phyloP scores from a whole-genome alignment of 1,140 invertebrate genomes.

The Scaptomyza pallida region DNA sequence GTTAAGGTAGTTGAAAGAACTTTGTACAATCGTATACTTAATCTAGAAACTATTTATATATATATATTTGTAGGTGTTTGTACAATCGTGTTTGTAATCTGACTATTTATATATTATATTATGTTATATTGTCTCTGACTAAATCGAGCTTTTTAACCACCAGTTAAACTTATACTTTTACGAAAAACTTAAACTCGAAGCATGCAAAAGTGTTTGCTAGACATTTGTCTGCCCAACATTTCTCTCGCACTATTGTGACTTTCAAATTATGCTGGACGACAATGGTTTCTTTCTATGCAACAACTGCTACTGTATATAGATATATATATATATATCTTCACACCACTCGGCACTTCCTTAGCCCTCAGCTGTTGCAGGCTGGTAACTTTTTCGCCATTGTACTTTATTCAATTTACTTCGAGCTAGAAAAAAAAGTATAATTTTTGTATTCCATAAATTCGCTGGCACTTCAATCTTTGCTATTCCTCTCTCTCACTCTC shows the following conservation, averaged over 20 bases:
- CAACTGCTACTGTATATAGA: background rate
- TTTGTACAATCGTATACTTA: too few relatives aligned
- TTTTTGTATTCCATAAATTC: constrained; percentile 79
- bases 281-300: constrained; percentile 15
- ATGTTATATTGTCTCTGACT: too few relatives aligned
- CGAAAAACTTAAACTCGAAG: background rate
- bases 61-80: too few relatives aligned
- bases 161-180: too few relatives aligned
- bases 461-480: constrained; percentile 75
- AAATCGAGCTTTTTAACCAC: too few relatives aligned
- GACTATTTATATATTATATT: too few relatives aligned
- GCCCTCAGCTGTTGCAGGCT: constrained; percentile 11
- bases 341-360: constrained; percentile 17
- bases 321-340: constrained; percentile 13
- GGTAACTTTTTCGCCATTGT: constrained; percentile 51
- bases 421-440: constrained; percentile 43
- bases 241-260: constrained; percentile 29
- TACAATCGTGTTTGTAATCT: too few relatives aligned
- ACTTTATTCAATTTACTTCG: constrained; percentile 75
- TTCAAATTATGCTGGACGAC: constrained; percentile 37
- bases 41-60: too few relatives aligned
- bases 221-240: background rate
- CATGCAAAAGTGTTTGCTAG: constrained; percentile 22
- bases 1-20: too few relatives aligned
- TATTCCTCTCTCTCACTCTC: background rate